These are phyloP conservation scores for Achatina immaculata DNA, from an alignment of 1,140 invertebrate species.

Conservation along the genomic window DNA sequence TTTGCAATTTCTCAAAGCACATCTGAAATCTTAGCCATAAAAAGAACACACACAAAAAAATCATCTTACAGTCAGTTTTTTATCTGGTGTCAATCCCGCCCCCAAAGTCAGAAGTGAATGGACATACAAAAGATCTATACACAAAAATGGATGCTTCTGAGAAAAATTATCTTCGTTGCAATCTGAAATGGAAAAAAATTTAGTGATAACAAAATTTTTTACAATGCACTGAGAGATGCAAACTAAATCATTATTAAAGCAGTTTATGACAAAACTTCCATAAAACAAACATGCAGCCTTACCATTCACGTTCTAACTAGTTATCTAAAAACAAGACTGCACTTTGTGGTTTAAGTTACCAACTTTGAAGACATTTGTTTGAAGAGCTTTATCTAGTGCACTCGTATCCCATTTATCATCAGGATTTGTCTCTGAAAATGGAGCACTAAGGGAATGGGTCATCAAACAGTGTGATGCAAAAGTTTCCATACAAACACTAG, in stretches of 20 bases:
- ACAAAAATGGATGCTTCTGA: conserved; percentile 26
- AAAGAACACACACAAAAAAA: not conserved
- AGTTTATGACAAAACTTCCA: not conserved
- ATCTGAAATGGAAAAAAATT: conserved; percentile 27
- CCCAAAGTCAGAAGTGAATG: conserved; percentile 22
- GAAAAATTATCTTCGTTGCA: conserved; percentile 18
- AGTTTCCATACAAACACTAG: too few species aligned
- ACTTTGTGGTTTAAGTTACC: not conserved
- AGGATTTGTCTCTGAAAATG: too few species aligned
- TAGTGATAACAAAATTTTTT: not conserved
- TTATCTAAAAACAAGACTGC: not conserved
- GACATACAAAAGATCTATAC: conserved; percentile 33
- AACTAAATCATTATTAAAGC: not conserved
- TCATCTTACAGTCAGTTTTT: conserved; percentile 1
- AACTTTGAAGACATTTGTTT: too few species aligned
- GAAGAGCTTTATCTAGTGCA: too few species aligned
- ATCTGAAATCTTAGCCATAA: too few species aligned
- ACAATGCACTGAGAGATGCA: not conserved
- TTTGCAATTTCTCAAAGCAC: too few species aligned
- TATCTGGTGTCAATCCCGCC: conserved; percentile 14
- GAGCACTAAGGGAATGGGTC: too few species aligned
- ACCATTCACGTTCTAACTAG: not conserved
- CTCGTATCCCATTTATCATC: too few species aligned
- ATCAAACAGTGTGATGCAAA: too few species aligned
- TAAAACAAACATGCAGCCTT: not conserved